Evolutionary conservation across 2,113 vertebrate genomes (phyloP).

Genomic region (Girardinichthys multiradiatus): DNA sequence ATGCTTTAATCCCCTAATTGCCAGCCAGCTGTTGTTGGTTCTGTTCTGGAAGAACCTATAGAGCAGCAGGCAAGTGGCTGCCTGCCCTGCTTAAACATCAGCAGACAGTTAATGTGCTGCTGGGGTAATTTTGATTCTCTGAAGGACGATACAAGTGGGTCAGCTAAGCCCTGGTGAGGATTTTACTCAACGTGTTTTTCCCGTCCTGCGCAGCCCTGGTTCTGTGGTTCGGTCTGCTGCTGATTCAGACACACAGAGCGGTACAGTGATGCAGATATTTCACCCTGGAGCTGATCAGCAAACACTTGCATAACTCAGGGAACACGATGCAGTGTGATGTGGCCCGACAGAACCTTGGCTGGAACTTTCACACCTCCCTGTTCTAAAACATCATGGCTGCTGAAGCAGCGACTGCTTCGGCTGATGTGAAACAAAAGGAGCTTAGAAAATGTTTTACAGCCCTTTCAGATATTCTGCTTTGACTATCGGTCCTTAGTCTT

Average conservation of each 20-base stretch:
- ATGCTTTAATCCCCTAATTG: no score
- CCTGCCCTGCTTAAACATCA: no score
- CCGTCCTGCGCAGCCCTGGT: neutral
- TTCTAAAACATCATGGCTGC: conserved; percentile 29
- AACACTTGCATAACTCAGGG: conserved; percentile 58
- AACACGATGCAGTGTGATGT: conserved; percentile 17
- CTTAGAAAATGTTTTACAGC: neutral
- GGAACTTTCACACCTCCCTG: conserved; percentile 5
- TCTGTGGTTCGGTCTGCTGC: conserved; percentile 12
- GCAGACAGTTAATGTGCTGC: no score
- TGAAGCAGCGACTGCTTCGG: no score
- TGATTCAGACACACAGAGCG: conserved; percentile 8
- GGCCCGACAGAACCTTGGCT: conserved; percentile 23
- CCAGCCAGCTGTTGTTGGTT: no score
- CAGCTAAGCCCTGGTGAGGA: conserved; percentile 44
- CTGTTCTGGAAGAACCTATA: no score
- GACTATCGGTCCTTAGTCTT: conserved; percentile 15
- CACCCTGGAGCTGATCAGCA: conserved; percentile 20
- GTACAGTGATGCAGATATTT: conserved; percentile 25
- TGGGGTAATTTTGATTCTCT: no score
- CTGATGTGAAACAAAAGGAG: neutral
- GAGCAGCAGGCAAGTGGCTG: no score
- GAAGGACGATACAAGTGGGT: no score
- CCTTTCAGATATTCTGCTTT: conserved; percentile 15
- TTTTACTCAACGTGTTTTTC: conserved; percentile 63